Conservation (phyloP, 2,797 vertebrate genomes). For the Gymnodraco acuticeps region DNA sequence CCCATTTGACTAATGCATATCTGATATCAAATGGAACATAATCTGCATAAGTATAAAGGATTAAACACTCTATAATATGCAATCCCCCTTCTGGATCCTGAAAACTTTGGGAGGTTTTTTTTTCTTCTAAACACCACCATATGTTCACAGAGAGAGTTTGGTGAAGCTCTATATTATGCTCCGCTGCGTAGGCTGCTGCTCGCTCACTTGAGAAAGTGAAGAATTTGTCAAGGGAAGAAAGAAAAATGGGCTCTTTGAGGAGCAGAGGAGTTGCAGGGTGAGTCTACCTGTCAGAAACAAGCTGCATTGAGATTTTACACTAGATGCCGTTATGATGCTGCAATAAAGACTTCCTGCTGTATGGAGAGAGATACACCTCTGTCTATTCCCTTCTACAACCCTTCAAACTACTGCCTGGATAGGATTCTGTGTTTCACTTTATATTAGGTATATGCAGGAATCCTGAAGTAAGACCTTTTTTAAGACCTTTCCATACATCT, state of each 20-base stretch:
- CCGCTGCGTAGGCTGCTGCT: conserved; percentile 45
- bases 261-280: conserved; percentile 2
- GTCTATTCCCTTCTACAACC: neutral
- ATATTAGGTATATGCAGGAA: no score
- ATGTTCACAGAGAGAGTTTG: conserved; percentile 53
- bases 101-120: conserved; percentile 35
- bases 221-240: conserved; percentile 39
- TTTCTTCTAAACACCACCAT: conserved; percentile 10
- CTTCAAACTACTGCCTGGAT: conserved; percentile 17
- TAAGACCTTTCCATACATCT: no score
- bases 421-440: conserved; percentile 7
- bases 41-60: conserved; percentile 71
- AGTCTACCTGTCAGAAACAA: conserved; percentile 34
- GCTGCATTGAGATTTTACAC: conserved; percentile 13
- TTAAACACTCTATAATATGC: conserved; percentile 66
- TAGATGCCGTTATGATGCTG: conserved; percentile 7
- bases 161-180: conserved; percentile 30
- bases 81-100: conserved; percentile 49
- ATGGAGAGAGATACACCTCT: conserved; percentile 13
- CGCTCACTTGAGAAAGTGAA: conserved; percentile 44
- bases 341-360: conserved; percentile 9
- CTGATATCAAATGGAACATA: conserved; percentile 75
- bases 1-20: conserved; percentile 76
- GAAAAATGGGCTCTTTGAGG: conserved; percentile 30
- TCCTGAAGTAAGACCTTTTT: no score